phyloP scores from a whole-genome alignment of 2,797 vertebrate species.

The Mus caroli region DNA sequence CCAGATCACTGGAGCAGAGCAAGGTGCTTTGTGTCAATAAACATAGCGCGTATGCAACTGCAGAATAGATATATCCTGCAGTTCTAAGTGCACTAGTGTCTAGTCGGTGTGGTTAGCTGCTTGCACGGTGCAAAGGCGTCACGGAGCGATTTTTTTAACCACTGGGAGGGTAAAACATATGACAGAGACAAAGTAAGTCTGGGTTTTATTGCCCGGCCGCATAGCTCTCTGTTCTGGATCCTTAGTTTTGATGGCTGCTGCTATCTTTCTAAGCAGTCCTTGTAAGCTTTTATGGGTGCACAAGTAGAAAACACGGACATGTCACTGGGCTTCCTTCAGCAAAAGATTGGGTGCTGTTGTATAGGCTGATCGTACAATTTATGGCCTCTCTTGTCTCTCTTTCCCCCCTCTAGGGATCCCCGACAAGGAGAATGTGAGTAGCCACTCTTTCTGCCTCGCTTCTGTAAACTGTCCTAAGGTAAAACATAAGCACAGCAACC shows the following conservation, averaged over 20 bases:
- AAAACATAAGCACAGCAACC: constrained; percentile 81
- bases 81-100: background rate
- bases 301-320: background rate
- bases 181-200: background rate
- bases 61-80: background rate
- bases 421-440: constrained; percentile 96
- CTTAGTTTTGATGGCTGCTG: background rate
- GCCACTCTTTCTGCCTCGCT: constrained; percentile 90
- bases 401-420: constrained; percentile 91
- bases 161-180: background rate
- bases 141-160: background rate
- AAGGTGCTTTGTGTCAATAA: background rate
- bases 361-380: constrained; percentile 22
- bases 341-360: constrained; percentile 42
- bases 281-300: constrained; percentile 48
- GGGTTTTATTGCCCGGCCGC: background rate
- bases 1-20: background rate
- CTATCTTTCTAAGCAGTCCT: constrained; percentile 5
- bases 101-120: background rate
- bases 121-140: background rate
- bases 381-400: constrained; percentile 79
- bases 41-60: background rate
- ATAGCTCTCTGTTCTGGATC: background rate
- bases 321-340: constrained; percentile 35
- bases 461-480: constrained; percentile 95